Evolutionary conservation across 2,888 invertebrate species (phyloP), one percentile per base, ranked within the genome.

Genomic region (Pegoplata infirma): DNA sequence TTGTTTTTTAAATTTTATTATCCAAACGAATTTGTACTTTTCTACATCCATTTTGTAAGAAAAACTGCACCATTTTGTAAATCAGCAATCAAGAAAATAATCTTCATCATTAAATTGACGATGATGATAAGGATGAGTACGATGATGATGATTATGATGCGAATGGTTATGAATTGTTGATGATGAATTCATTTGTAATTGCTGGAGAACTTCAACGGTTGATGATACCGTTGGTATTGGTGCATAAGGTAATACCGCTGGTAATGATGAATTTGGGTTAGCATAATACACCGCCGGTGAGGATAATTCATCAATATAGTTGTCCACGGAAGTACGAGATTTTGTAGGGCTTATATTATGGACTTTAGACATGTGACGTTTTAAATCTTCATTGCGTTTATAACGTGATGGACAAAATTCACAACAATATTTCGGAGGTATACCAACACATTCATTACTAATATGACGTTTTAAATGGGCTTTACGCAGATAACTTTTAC

Each of bases 401-500:
- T 85, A 85, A 59, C 83, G 82, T 17, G 84, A 82, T 21, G 84
- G 81, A 76, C 86, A 86, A 12, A 83, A 64, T 23, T 82, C 81
- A 78, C 86, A 86, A 53, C 83, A 81, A 79, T 83, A 86, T 81
- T 84, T 85, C 16, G 75, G 79, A 44, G 10, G 23, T 81, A 84
- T 83, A 63, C 84, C 85, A 71, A 86, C 85, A 69, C 86, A 86
- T 79, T 86, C 86, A 69, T 84, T 83, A 5, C 82, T 83, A 7
- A 84, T 82, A 73, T 86, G 86, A 6, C 86, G 84, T 64, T 84
- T 85, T 4, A 86, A 81, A 72, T 86, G 85, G 5, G 84, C 84
- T 71, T 86, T 86, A 19, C 85, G 84, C 59, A 85, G 78, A 76
- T 86, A 86, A 75, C 85, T 86, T 68, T 83, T 85, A 14, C 86